Conservation (phyloP, 2,888 invertebrate genomes). For the Tinea semifulvella region DNA sequence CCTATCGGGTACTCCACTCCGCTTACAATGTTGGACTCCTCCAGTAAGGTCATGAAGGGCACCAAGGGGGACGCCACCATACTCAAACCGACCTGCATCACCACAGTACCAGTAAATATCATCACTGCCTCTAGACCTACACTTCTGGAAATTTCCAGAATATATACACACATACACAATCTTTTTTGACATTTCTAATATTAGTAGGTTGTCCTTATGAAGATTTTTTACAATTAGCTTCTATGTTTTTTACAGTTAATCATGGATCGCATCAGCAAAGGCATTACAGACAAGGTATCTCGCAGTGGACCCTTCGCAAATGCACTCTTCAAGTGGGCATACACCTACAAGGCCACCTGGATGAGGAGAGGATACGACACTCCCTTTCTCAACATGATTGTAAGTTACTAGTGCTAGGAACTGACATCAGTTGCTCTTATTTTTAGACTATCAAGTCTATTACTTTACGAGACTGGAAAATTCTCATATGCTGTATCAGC, state of each 20-base stretch:
- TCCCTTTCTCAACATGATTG: constrained; percentile 68
- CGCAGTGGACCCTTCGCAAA: constrained; percentile 81
- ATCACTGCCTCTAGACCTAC: neutral
- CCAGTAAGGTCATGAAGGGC: constrained; percentile 90
- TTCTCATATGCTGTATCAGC: too few species aligned
- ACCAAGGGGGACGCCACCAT: constrained; percentile 94
- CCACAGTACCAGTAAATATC: constrained; percentile 89
- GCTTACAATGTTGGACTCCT: constrained; percentile 89
- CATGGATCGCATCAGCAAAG: constrained; percentile 96
- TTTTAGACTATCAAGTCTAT: neutral
- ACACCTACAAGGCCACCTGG: constrained; percentile 91
- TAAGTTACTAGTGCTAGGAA: constrained; percentile 23
- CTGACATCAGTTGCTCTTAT: neutral
- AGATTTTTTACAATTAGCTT: too few species aligned
- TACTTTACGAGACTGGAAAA: too few species aligned
- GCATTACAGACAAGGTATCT: constrained; percentile 92
- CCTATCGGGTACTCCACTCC: constrained; percentile 97
- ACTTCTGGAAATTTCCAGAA: neutral
- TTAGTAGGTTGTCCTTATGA: too few species aligned
- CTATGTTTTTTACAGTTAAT: constrained; percentile 75
- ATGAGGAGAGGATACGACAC: constrained; percentile 83
- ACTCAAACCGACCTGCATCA: constrained; percentile 92
- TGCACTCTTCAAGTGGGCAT: constrained; percentile 93
- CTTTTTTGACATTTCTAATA: too few species aligned
- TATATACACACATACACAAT: too few species aligned